These are phyloP conservation scores for Rotaria macrura DNA, from an alignment of 2,888 invertebrate genomes.

Conservation along the genomic window DNA sequence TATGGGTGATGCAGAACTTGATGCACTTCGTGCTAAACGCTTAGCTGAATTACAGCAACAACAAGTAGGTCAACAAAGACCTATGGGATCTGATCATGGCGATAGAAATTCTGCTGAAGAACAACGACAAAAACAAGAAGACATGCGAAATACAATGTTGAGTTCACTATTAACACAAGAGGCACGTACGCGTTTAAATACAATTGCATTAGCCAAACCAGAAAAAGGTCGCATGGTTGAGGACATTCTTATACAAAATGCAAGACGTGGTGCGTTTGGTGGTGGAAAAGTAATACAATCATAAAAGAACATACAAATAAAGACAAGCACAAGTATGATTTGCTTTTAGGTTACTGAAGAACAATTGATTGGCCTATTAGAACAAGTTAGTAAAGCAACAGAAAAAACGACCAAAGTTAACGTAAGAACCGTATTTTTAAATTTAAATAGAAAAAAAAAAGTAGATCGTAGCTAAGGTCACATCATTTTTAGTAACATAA, in stretches of 20 bases:
- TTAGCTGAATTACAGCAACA: constrained; percentile 65
- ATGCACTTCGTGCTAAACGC: constrained; percentile 68
- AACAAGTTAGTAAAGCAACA: constrained; percentile 75
- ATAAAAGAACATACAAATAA: background rate
- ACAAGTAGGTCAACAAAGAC: background rate
- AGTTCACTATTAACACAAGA: constrained; percentile 82
- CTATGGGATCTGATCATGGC: background rate
- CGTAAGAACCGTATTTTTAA: constrained; percentile 43
- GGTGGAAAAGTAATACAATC: constrained; percentile 53
- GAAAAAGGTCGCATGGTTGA: constrained; percentile 91
- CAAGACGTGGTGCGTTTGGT: constrained; percentile 71
- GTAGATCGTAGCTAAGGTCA: too few relatives aligned
- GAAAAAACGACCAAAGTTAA: constrained; percentile 69
- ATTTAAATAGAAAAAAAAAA: too few relatives aligned
- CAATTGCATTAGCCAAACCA: constrained; percentile 79
- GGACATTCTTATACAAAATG: constrained; percentile 84
- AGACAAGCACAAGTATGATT: background rate
- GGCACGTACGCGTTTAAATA: constrained; percentile 86
- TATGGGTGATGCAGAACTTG: constrained; percentile 57
- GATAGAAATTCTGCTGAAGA: constrained; percentile 37
- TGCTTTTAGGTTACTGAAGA: constrained; percentile 63
- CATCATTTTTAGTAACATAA: too few relatives aligned
- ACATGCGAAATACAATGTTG: constrained; percentile 73
- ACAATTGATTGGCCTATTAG: constrained; percentile 71
- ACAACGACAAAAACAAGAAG: constrained; percentile 41